A percentile compares a stretch with the other conserved stretches of the same genome.
These are phyloP conservation scores for Grallaria varia DNA, from an alignment of 2,113 vertebrate species.

Conservation along the genomic window DNA sequence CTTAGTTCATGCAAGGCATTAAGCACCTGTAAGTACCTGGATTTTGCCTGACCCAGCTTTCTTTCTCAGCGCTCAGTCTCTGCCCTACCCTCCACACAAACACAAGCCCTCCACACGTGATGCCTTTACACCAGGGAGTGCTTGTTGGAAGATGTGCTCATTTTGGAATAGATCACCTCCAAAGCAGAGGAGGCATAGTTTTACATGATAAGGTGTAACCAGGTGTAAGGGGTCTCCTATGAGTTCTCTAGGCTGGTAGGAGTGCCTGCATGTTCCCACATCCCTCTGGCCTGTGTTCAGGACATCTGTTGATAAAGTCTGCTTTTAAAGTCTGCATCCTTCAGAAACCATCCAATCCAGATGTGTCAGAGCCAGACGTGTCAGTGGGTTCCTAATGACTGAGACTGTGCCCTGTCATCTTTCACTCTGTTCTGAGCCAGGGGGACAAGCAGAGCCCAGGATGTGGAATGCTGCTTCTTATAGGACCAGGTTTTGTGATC, in stretches of 20 bases:
- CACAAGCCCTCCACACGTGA: not conserved
- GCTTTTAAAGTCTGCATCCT: not conserved
- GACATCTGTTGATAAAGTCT: not conserved
- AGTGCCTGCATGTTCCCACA: not conserved
- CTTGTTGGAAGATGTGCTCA: not conserved
- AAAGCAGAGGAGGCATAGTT: not conserved
- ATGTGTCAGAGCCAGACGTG: not conserved
- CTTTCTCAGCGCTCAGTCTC: not conserved
- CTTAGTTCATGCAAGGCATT: not conserved
- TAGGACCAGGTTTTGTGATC: not conserved
- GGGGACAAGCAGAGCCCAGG: not conserved
- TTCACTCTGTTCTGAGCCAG: not conserved
- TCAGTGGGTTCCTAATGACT: not conserved
- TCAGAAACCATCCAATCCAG: not conserved
- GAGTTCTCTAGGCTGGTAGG: not conserved
- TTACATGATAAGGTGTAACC: not conserved
- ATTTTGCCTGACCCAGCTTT: not conserved
- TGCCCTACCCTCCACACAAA: not conserved
- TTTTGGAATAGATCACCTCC: not conserved
- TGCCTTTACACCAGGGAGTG: not conserved
- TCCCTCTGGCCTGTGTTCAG: fast-evolving
- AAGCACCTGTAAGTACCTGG: not conserved
- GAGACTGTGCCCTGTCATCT: not conserved
- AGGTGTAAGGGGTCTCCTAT: not conserved
- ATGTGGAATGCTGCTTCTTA: not conserved